phyloP scores from a whole-genome alignment of 2,113 vertebrate genomes.

The pig (Sus scrofa) region DNA sequence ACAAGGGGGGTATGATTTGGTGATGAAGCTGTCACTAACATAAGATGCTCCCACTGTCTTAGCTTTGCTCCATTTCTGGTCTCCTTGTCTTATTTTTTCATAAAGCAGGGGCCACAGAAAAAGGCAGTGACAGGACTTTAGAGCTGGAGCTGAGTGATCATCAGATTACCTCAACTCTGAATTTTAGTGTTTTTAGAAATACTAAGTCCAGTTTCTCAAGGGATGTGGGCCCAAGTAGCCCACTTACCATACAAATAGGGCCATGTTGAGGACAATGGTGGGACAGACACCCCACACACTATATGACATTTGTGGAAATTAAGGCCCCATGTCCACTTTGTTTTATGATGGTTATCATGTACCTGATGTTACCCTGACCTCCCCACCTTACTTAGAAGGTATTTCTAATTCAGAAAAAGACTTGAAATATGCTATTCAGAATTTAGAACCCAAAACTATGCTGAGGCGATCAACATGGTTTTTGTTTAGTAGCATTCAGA shows the following conservation, averaged over 20 bases:
- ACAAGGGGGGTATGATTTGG: background rate
- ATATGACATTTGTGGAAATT: background rate
- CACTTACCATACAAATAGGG: background rate
- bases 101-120: background rate
- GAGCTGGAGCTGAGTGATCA: background rate
- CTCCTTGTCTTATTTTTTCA: background rate
- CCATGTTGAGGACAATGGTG: background rate
- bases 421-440: slow-evolving; percentile 45
- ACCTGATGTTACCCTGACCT: background rate
- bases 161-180: background rate
- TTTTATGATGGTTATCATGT: background rate
- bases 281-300: background rate
- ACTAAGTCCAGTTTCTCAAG: background rate
- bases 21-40: background rate
- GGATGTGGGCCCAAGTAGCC: background rate
- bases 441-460: background rate
- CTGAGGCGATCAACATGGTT: background rate
- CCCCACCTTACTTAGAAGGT: background rate
- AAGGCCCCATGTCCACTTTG: background rate
- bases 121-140: background rate
- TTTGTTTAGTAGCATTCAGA: background rate
- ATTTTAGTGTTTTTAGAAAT: background rate
- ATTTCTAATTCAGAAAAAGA: background rate
- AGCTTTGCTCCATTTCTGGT: slow-evolving; percentile 18
- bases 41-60: background rate